Evolutionary conservation across 2,888 invertebrate genomes (phyloP).

Genomic region (Diaprepes abbreviatus): DNA sequence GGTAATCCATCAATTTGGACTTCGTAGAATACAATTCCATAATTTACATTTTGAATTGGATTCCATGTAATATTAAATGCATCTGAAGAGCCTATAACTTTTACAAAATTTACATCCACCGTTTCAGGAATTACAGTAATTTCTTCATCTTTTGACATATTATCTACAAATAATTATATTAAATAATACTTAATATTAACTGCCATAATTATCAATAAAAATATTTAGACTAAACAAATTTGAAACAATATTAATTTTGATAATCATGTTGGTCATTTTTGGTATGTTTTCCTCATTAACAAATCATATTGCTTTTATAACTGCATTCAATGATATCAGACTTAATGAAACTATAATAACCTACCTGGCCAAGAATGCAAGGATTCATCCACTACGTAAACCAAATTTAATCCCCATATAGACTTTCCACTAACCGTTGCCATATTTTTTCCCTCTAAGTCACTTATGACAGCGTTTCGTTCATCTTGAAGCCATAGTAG

Average conservation of each 20-base stretch:
- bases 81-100: constrained; percentile 82
- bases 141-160: constrained; percentile 57
- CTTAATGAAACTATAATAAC: too few species aligned
- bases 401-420: constrained; percentile 76
- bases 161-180: constrained; percentile 38
- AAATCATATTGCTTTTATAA: too few species aligned
- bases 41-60: constrained; percentile 80
- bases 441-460: constrained; percentile 81
- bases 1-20: constrained; percentile 76
- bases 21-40: constrained; percentile 87
- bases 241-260: too few species aligned
- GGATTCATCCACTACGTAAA: constrained; percentile 80
- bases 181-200: too few species aligned
- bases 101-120: constrained; percentile 77
- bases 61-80: constrained; percentile 89
- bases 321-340: too few species aligned
- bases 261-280: too few species aligned
- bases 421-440: constrained; percentile 76
- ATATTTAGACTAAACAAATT: too few species aligned
- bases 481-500: constrained; percentile 87
- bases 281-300: too few species aligned
- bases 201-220: too few species aligned
- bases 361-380: constrained; percentile 62
- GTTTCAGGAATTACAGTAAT: constrained; percentile 81
- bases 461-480: constrained; percentile 81